Evolutionary conservation across 2,888 invertebrate species (phyloP).

Genomic region (Lasiommata megera): DNA sequence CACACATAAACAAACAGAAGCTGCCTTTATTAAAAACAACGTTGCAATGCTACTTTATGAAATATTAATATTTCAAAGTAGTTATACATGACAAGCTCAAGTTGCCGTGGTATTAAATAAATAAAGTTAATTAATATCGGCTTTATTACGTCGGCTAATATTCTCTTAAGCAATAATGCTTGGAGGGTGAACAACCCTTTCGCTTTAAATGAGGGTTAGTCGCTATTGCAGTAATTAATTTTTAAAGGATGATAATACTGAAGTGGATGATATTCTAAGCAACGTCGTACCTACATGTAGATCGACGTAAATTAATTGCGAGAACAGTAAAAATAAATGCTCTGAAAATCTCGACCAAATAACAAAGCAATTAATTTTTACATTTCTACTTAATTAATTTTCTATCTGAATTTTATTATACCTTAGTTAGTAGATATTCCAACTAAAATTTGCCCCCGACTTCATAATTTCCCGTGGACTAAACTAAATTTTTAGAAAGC

Average conservation of each 20-base stretch:
- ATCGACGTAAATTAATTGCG: too few relatives aligned
- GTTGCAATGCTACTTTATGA: background rate
- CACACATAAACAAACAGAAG: background rate
- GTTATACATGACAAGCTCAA: constrained; percentile 18
- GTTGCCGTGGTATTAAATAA: constrained; percentile 45
- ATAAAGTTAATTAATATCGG: constrained; percentile 58
- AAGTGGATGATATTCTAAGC: background rate
- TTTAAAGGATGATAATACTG: constrained; percentile 21
- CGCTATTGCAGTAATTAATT: constrained; percentile 29
- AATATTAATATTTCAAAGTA: constrained; percentile 27
- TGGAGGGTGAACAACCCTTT: constrained; percentile 46
- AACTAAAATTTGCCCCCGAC: too few relatives aligned
- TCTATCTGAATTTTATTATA: too few relatives aligned
- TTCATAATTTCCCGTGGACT: too few relatives aligned
- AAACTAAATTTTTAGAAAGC: too few relatives aligned
- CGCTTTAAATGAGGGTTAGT: constrained; percentile 27
- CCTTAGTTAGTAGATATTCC: too few relatives aligned
- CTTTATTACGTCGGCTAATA: constrained; percentile 54
- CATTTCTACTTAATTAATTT: too few relatives aligned
- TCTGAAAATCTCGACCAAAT: too few relatives aligned
- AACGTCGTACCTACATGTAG: background rate
- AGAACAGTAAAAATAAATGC: too few relatives aligned
- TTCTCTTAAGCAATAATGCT: constrained; percentile 54
- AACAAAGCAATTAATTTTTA: too few relatives aligned
- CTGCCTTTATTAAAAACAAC: background rate